These are phyloP conservation scores for Aphelocoma californica DNA, from an alignment of 2,797 vertebrate genomes.

Conservation along the genomic window DNA sequence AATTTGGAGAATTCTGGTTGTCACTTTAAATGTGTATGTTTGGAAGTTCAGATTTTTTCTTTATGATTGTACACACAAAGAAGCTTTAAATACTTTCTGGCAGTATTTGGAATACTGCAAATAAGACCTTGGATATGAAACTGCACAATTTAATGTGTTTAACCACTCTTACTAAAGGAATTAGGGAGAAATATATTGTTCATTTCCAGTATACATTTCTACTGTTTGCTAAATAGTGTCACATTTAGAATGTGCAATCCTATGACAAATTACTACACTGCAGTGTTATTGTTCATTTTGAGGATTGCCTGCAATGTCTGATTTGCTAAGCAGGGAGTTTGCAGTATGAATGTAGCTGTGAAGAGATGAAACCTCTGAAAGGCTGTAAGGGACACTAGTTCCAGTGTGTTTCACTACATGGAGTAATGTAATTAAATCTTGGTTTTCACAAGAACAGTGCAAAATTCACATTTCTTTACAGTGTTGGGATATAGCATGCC, in stretches of 20 bases:
- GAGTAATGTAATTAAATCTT: slow-evolving; percentile 6
- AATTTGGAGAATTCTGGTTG: background rate
- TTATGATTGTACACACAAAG: background rate
- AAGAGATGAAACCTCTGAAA: background rate
- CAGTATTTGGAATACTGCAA: background rate
- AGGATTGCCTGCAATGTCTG: background rate
- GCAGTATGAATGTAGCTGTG: background rate
- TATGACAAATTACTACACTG: background rate
- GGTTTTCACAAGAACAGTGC: slow-evolving; percentile 31
- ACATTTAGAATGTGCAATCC: background rate
- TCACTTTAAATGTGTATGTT: background rate
- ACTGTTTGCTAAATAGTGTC: background rate
- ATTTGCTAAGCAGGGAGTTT: background rate
- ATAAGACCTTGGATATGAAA: background rate
- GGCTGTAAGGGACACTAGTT: background rate
- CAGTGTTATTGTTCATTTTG: background rate
- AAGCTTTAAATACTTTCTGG: background rate
- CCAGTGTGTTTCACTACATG: background rate
- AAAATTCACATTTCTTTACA: slow-evolving; percentile 38
- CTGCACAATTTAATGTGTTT: background rate
- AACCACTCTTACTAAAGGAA: background rate
- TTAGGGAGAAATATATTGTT: background rate
- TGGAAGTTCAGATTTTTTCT: background rate
- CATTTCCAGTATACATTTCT: background rate
- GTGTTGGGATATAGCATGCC: background rate